Evolutionary conservation across 2,113 vertebrate genomes (phyloP).

Genomic region (Centropus unirufus): DNA sequence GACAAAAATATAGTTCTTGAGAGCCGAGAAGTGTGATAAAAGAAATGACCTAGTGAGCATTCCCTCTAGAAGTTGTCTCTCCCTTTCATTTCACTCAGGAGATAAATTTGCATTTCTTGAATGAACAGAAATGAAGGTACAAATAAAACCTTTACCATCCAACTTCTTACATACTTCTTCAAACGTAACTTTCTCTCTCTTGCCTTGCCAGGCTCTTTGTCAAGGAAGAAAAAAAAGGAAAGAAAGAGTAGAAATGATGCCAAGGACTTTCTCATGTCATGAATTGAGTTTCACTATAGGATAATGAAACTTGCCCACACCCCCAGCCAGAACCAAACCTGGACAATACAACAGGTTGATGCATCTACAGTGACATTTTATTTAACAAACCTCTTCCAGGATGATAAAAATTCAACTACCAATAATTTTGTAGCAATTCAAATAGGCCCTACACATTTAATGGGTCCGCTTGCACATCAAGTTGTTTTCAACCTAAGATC

Average conservation of each 20-base stretch:
- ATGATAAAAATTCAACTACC: not conserved
- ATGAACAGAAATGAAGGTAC: not conserved
- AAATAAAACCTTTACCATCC: not conserved
- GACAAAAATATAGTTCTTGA: not conserved
- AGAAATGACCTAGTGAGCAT: fast-evolving
- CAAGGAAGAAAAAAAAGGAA: not conserved
- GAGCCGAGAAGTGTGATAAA: not conserved
- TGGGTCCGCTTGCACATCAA: not conserved
- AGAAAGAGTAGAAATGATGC: not conserved
- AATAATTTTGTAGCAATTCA: not conserved
- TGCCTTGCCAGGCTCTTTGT: not conserved
- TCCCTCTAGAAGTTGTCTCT: not conserved
- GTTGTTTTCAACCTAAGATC: not conserved
- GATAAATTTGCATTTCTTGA: not conserved
- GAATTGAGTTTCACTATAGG: not conserved
- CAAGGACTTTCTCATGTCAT: not conserved
- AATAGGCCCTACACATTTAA: not conserved
- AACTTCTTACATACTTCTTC: not conserved
- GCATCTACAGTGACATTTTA: not conserved
- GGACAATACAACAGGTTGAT: not conserved
- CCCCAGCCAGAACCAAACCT: not conserved
- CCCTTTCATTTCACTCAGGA: not conserved
- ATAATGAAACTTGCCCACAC: not conserved
- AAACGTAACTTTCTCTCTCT: not conserved
- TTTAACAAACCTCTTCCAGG: not conserved